These are phyloP conservation scores for Crenichthys baileyi DNA, from an alignment of 2,797 vertebrate species.

Conservation along the genomic window DNA sequence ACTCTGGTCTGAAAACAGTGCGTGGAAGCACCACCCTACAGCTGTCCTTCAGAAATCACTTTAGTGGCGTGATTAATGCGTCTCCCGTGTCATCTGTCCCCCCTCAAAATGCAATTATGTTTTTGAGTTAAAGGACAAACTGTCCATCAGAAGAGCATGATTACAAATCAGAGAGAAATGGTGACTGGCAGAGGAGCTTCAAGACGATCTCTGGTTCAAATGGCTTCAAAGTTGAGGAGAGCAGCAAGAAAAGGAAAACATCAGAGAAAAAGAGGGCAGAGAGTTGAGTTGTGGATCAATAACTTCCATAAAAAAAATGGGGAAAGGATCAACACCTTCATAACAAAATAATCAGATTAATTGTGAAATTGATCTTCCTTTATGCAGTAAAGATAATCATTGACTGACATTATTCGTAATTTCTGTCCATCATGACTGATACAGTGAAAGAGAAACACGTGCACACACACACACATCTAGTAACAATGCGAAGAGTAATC, in stretches of 20 bases:
- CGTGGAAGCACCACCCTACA: constrained; percentile 42
- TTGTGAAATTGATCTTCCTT: too few relatives aligned
- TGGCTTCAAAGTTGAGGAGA: neutral
- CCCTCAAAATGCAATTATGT: constrained; percentile 77
- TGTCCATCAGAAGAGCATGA: constrained; percentile 48
- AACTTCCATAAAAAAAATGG: neutral
- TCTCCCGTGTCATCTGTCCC: constrained; percentile 51
- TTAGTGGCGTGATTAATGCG: constrained; percentile 75
- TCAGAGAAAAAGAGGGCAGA: neutral
- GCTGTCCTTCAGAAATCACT: constrained; percentile 71
- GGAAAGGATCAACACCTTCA: neutral
- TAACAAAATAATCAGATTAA: neutral
- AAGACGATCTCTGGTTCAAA: neutral
- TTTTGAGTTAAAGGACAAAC: constrained; percentile 65
- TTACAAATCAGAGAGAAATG: constrained; percentile 56
- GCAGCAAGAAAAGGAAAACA: neutral
- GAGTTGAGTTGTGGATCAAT: constrained; percentile 8
- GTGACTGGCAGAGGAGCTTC: constrained; percentile 36
- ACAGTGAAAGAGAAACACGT: too few relatives aligned
- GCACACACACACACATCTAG: too few relatives aligned
- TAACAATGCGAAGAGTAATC: neutral
- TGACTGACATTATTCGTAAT: too few relatives aligned
- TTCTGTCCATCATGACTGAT: too few relatives aligned
- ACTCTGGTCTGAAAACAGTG: constrained; percentile 21
- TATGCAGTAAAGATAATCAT: too few relatives aligned